Evolutionary conservation across 2,113 vertebrate genomes (phyloP), one percentile per base, ranked within the genome.

Genomic region (Paratilapia polleni): DNA sequence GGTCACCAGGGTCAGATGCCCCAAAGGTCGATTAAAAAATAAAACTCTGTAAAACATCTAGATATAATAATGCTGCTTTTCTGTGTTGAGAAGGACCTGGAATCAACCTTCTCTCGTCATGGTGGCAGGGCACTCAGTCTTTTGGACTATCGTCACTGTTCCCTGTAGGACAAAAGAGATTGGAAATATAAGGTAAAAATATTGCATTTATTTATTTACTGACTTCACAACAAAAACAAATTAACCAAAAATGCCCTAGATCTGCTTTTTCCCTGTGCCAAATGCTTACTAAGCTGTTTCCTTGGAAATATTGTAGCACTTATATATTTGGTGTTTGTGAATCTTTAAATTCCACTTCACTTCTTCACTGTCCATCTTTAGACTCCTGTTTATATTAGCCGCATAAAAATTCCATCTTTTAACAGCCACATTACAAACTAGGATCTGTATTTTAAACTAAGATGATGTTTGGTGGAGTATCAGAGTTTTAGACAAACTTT

Each of bases 71-170:
- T 88, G 83, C 77, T 91, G 85, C 79, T 89, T 85, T 77, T 82
- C 80, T 82, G 81, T 68, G 88, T 87, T 31, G 83, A 88, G 61
- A 66, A 87, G 84, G 78, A 87, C 62, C 66, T 22, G 54, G 68
- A 64, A 62, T 66, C 78, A 2, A 81, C 63, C 82, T 89, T 75
- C 59, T 88, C 82, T 82, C 6, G 74, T 85, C 85, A 57, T 1
- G 14, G 13, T 47, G 8, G 13, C 2, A 17, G 58, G 41, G 81
- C 84, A 57, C 36, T 97, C 95, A 95, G 13, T 96, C 92, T 89
- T 91, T 81, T 78, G 94, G 93, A 8, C 94, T 93, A 1, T 97
- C 94, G 82, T 96, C 94, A 34, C 91, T 94, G 94, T 94, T 95
- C 83, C 95, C 96, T 95, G 95, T 80, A 90, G 86, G 0, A 87